Base-by-base conservation (phyloP, 2,113 vertebrate species). In the Macquaria ambigua region DNA sequence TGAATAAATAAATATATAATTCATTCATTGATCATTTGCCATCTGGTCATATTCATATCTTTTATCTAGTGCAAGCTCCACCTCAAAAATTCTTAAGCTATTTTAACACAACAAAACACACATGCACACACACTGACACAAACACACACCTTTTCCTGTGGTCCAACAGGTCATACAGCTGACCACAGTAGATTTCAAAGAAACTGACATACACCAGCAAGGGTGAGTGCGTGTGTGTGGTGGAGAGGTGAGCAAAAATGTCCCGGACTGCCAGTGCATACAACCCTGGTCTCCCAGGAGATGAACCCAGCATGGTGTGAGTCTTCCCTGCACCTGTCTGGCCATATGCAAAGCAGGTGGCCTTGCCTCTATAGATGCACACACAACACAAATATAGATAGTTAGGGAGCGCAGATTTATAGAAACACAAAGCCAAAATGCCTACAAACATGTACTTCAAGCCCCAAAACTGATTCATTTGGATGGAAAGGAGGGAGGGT, bases 261-360 rank as follows among this genome's bases (percentile, higher is more conserved):
- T 98, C 97, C 89, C 73, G 94, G 39, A 95, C 97, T 75, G 97
- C 97, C 91, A 98, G 84, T 21, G 96, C 96, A 0, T 99, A 98
- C 14, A 99, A 93, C 48, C 97, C 97, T 3, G 96, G 96, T 75
- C 93, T 96, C 58, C 89, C 92, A 2, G 93, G 87, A 86, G 95
- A 96, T 79, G 94, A 97, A 31, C 98, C 97, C 87, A 98, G 95
- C 98, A 99, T 98, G 70, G 97, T 99, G 89, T 98, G 96, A 31
- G 98, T 99, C 94, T 99, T 99, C 43, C 98, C 98, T 75, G 98
- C 97, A 79, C 97, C 97, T 41, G 97, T 99, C 89, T 99, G 98
- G 43, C 98, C 97, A 0, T 97, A 99, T 4, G 97, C 97, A 93
- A 99, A 98, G 89, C 97, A 99, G 64, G 97, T 98, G 72, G 97